A percentile compares a stretch with the other conserved stretches of the same genome.
Evolutionary conservation across 2,113 vertebrate genomes (phyloP).

Genomic region (Cottus gobio): DNA sequence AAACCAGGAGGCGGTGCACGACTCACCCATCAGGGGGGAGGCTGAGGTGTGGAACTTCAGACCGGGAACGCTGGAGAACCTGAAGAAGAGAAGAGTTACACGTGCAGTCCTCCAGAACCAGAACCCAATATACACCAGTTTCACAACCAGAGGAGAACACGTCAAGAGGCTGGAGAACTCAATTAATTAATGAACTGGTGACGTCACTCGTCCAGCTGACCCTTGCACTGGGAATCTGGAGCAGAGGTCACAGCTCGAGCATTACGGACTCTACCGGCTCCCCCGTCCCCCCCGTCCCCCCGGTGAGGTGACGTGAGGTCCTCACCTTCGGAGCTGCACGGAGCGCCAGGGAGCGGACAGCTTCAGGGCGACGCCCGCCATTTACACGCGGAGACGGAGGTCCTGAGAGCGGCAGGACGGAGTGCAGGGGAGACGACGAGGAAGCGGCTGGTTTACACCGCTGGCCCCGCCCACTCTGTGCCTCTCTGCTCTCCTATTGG

Average conservation of each 20-base stretch:
- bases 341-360: conserved; percentile 31
- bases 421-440: not conserved
- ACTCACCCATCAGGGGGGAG: conserved; percentile 83
- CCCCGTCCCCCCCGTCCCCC: no score
- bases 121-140: no score
- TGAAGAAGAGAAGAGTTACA: not conserved
- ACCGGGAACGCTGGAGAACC: conserved; percentile 40
- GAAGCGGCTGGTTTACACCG: conserved; percentile 7
- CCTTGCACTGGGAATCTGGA: not conserved
- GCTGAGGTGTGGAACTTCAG: conserved; percentile 78
- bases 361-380: conserved; percentile 50
- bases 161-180: no score
- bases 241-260: not conserved
- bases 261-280: not conserved
- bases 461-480: conserved; percentile 27
- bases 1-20: no score
- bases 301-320: accelerated
- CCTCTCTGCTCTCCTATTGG: conserved; percentile 37
- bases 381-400: not conserved
- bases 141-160: no score
- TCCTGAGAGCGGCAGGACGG: conserved; percentile 9
- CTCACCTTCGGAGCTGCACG: conserved; percentile 38
- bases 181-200: not conserved
- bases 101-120: no score
- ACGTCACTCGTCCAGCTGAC: not conserved